Base-by-base conservation (phyloP, 2,113 vertebrate genomes). In the Meles meles region DNA sequence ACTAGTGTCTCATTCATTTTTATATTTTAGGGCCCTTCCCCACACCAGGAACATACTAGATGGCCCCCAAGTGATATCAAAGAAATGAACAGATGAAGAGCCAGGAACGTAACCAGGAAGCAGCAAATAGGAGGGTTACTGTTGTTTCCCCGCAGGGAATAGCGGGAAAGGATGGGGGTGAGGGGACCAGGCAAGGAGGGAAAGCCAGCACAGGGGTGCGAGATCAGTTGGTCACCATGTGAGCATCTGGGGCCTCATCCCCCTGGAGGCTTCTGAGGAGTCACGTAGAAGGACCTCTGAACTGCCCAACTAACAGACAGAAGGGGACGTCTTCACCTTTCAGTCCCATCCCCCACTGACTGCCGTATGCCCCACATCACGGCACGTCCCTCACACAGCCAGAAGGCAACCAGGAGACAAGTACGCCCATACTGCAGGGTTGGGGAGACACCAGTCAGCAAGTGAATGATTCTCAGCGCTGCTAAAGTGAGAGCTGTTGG, bases 181-280 rank as follows among this genome's bases (percentile, higher is more conserved):
- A 37, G 9, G 25, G 5, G 29, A 57, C 10, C 5, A 80, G 27
- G 61, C 2, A 10, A 76, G 59, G n/a, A 91, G 52, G 37, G 55
- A 80, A 72, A n/a, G 27, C 25, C 61, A 34, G 34, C 67, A 31
- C 3, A 10, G 27, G n/a, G 6, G 0, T 29, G 44, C 8, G 9
- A 21, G 10, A 14, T 11, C 83, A 63, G 29, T 77, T 0, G 9
- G n/a, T 10, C 63, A 6, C 25, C 2, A 1, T 2, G 23, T 3
- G 39, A 25, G 10, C 42, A 2, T 13, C 61, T 12, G 55, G 10
- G 23, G 29, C 29, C 23, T 27, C 13, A 1, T 9, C 49, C 49
- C 9, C 0, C 15, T 11, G 7, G 37, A 61, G 15, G 29, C 49
- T 88, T 72, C 15, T 5, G 17, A 59, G n/a, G n/a, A 27, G 0